Base-by-base conservation (phyloP, 1,140 invertebrate genomes). In the Xylocopa sonorina region DNA sequence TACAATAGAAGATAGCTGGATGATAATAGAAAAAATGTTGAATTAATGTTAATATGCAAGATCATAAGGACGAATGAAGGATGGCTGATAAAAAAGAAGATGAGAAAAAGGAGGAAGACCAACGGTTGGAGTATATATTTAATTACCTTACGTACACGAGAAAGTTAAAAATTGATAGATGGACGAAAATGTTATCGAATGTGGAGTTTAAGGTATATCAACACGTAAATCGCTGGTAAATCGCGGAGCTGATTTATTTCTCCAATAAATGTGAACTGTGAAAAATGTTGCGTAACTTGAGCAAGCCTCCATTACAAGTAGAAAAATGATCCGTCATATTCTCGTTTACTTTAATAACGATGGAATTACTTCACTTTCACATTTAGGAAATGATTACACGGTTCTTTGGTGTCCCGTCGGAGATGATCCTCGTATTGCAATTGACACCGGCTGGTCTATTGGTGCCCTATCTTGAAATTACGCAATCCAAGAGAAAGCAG, bases 81-180 rank as follows among this genome's bases (percentile, higher is more conserved):
- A 89, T 89, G 88, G 64, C 32, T 16, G 88, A 82, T 14, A 87
- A 88, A 43, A 88, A 86, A 32, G 85, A 89, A 3, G 88, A 87
- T 0, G 85, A 90, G 38, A 88, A 69, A 24, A 82, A 76, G 5
- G 89, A 91, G 10, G 80, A 88, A 1, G 92, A 93, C 75, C 88
- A 86, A 14, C 88, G 91, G 4, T 80, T 91, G 2, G 82, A 90
- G 41, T 92, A 87, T 71, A 86, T 93, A 21, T 84, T 88, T 14
- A 88, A 90, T 78, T 91, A 92, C 63, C 75, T 93, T n/a, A 73
- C 75, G 1, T 80, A 62, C 10, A 87, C 90, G 0, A 88, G 87
- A 50, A 92, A 91, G 86, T 62, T 97, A 34, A 97, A 97, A 92
- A 90, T 94, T 55, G 96, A 97, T 67, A 96, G 95, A 93, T 97